Evolutionary conservation across 2,888 invertebrate genomes (phyloP), one percentile per base, ranked within the genome.

Genomic region (Oxyteleia sp.): DNA sequence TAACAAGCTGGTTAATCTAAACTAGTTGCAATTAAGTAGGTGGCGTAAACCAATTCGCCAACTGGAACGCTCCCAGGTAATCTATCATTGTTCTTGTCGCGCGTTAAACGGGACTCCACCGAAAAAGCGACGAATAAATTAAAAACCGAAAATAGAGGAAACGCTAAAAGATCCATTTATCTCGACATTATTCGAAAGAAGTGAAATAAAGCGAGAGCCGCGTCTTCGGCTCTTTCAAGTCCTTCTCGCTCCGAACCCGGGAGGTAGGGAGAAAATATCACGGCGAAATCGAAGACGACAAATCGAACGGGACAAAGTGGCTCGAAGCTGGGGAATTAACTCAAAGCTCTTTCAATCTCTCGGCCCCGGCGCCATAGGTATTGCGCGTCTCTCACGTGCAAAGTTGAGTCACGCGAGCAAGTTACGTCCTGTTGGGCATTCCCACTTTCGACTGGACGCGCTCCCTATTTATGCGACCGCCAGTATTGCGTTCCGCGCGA

Each of bases 251-350:
- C 26, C 23, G 45, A 13, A 32, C 47, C 38, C n/a, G n/a, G n/a
- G n/a, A n/a, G n/a, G n/a, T n/a, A n/a, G 45, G 53, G 49, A 43
- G 45, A 79, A 79, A 71, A 80, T 72, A 72, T 66, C 61, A 51
- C 61, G 41, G 32, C 55, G 13, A 72, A 72, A 80, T 80, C 63
- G 55, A 75, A 81, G 75, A 81, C 63, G 69, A 76, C 61, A 69
- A 76, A 82, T 82, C 76, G 76, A 82, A 82, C 66, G 76, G 63
- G 51, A 76, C 76, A 75, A 76, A 74, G 61, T 66, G 74, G 32
- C 57, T 71, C 71, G 55, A 41, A 55, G 61, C 74, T 61, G 35
- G 68, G 63, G 59, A 82, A 82, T 82, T 76, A 76, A 76, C 76
- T 76, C 71, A 66, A 76, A 76, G 76, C 82, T 66, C 63, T 64